Evolutionary conservation across 2,113 vertebrate genomes (phyloP).

Genomic region (Epinephelus moara): DNA sequence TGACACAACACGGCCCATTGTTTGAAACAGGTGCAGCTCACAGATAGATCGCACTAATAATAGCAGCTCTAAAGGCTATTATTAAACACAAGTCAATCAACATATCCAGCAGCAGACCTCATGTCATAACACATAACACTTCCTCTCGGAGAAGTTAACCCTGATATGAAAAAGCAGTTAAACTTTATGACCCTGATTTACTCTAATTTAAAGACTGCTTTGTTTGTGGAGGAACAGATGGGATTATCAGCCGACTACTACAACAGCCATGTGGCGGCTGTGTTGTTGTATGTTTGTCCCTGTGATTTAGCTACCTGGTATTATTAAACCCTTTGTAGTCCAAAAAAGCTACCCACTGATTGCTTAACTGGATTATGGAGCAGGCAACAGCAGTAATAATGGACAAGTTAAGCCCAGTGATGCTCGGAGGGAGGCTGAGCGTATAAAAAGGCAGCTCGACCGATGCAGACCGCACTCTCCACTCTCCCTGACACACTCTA

Average conservation of each 20-base stretch:
- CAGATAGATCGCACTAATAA: conserved; percentile 15
- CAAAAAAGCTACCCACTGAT: conserved; percentile 72
- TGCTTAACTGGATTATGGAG: conserved; percentile 80
- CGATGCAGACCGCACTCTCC: conserved; percentile 20
- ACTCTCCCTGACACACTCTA: conserved; percentile 25
- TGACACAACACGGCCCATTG: no score
- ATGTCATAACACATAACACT: background rate
- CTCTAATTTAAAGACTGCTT: background rate
- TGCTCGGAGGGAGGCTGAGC: conserved; percentile 27
- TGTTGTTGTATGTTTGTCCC: conserved; percentile 35
- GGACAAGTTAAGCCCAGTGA: conserved; percentile 53
- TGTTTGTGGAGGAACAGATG: background rate
- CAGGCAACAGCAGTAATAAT: conserved; percentile 50
- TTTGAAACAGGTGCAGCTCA: conserved; percentile 10
- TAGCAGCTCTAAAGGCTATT: conserved; percentile 17
- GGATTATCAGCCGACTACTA: conserved; percentile 54
- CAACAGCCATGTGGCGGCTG: conserved; percentile 3
- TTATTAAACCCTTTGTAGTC: conserved; percentile 76
- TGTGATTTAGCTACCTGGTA: conserved; percentile 59
- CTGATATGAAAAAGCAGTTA: background rate
- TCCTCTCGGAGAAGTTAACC: background rate
- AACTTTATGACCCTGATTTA: background rate
- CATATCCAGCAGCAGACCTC: background rate
- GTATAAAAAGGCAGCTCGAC: conserved; percentile 77
- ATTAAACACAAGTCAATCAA: conserved; percentile 14